Evolutionary conservation across 35 echinoderm and acorn worm species (phyloP).

Genomic region (Stichopus chloronotus): DNA sequence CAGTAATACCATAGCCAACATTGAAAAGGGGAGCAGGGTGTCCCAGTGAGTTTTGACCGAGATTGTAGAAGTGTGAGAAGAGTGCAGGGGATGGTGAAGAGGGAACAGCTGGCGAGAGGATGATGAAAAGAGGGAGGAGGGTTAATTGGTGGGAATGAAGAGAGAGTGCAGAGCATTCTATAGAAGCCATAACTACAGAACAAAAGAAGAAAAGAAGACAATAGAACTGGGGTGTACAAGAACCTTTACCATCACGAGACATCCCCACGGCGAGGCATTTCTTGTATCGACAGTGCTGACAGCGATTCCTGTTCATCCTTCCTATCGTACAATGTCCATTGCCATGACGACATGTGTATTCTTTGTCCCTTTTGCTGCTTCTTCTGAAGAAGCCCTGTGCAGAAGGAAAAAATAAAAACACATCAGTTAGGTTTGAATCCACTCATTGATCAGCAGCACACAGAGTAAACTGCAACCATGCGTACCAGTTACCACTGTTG

Average conservation of each 20-base stretch:
- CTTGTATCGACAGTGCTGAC: constrained; percentile 97
- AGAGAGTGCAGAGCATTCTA: too few species aligned
- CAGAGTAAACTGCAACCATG: too few species aligned
- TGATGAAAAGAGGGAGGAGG: too few species aligned
- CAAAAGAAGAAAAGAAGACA: constrained; percentile 17
- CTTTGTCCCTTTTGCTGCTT: constrained; percentile 98
- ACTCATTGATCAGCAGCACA: too few species aligned
- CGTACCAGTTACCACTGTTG: too few species aligned
- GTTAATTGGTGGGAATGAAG: too few species aligned
- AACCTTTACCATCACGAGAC: constrained; percentile 94
- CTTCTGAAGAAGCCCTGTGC: constrained; percentile 96
- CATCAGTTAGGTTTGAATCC: not conserved
- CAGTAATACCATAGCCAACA: too few species aligned
- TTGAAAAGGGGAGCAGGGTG: too few species aligned
- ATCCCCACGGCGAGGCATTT: constrained; percentile 98
- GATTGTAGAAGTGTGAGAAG: too few species aligned
- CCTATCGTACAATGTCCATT: constrained; percentile 98
- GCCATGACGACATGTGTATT: constrained; percentile 99
- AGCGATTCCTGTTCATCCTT: constrained; percentile 95
- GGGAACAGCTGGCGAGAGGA: too few species aligned
- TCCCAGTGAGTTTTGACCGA: too few species aligned
- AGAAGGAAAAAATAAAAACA: not conserved
- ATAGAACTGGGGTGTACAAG: constrained; percentile 33
- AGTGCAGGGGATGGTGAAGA: too few species aligned
- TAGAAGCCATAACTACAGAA: not conserved